A percentile compares a stretch with the other conserved stretches of the same genome.
Evolutionary conservation across 2,113 vertebrate genomes (phyloP).

Genomic region (Kobus ellipsiprymnus): DNA sequence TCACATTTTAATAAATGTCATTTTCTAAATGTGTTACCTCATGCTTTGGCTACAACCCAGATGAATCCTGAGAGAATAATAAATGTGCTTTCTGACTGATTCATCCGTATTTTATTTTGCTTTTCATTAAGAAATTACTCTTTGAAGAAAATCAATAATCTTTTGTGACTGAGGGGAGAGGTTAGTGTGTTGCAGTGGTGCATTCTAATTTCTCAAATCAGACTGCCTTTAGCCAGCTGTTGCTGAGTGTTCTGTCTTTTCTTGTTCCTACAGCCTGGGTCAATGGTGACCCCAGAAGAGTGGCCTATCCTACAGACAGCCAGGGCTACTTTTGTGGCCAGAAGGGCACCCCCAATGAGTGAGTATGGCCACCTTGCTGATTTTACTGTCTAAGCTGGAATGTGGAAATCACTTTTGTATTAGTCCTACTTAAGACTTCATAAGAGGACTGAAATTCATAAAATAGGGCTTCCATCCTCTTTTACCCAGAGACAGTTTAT

Average conservation of each 20-base stretch:
- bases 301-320: constrained; percentile 95
- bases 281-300: constrained; percentile 93
- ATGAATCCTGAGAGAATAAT: constrained; percentile 37
- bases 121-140: constrained; percentile 72
- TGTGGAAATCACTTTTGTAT: not conserved
- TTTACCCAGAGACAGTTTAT: not conserved
- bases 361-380: constrained; percentile 77
- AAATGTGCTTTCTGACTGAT: constrained; percentile 62
- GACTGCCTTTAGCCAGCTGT: not conserved
- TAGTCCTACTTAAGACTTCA: not conserved
- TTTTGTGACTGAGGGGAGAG: constrained; percentile 30
- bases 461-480: not conserved
- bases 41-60: constrained; percentile 63
- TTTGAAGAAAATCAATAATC: constrained; percentile 66
- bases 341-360: constrained; percentile 90
- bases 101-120: constrained; percentile 58
- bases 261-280: constrained; percentile 88
- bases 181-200: not conserved
- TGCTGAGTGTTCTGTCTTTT: constrained; percentile 38
- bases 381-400: not conserved
- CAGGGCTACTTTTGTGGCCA: constrained; percentile 95
- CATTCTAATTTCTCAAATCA: constrained; percentile 52
- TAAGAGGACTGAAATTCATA: not conserved
- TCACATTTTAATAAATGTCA: constrained; percentile 65
- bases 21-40: constrained; percentile 72